These are phyloP conservation scores for Ornithorhynchus anatinus DNA, from an alignment of 2,113 vertebrate genomes.

Conservation along the genomic window DNA sequence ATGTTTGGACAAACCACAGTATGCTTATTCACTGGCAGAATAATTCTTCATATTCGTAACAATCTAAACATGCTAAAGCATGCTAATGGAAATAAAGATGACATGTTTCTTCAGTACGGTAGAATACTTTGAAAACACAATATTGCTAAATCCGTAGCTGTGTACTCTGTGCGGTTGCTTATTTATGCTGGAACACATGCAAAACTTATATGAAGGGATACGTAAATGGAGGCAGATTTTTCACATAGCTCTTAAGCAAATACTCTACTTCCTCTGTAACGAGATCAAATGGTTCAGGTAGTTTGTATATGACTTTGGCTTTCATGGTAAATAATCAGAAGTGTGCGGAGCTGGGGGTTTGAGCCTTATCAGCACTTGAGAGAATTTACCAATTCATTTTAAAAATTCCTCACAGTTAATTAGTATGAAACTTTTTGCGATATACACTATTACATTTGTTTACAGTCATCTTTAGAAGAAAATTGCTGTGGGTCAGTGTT, in stretches of 20 bases:
- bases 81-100: neutral
- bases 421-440: neutral
- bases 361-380: neutral
- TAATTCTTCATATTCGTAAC: neutral
- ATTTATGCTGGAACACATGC: neutral
- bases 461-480: neutral
- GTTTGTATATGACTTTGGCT: neutral
- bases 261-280: neutral
- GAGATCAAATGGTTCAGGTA: conserved; percentile 5
- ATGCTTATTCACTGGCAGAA: neutral
- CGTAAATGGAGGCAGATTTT: neutral
- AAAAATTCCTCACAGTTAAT: neutral
- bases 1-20: conserved; percentile 3
- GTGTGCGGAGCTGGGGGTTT: no score
- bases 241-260: neutral
- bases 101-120: neutral
- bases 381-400: neutral
- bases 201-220: neutral
- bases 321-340: neutral
- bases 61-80: neutral
- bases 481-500: neutral
- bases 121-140: no score
- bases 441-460: neutral
- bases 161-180: neutral
- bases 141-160: neutral